Base-by-base conservation (phyloP, 2,113 vertebrate species). In the Naja naja region DNA sequence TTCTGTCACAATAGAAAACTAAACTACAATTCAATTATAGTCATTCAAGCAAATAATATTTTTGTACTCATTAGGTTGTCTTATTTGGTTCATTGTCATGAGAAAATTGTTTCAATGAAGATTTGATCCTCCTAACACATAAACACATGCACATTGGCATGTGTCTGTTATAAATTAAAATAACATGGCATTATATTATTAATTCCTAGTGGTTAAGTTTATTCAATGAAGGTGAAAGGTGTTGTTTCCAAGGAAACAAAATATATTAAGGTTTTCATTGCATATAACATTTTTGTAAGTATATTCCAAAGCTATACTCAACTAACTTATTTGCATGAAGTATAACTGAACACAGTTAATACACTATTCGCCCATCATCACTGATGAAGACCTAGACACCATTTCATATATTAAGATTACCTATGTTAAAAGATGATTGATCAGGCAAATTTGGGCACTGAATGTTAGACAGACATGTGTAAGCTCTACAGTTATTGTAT, bases 201-300 rank as follows among this genome's bases (percentile, higher is more conserved):
- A 95, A 94, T 97, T 97, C 93, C 95, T 94, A 93, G 95, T 96
- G 91, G 95, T 96, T 81, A 91, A 95, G 94, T 94, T 94, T 95
- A 95, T 95, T 95, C 3, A 54, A 47, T 45, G 94, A 93, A 97
- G 97, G 97, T 97, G 97, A 97, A 96, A 96, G 94, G 96, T 96
- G 97, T 97, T 98, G 98, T 98, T 98, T 97, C 98, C 98, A 98
- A 97, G 98, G 98, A 98, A 97, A 98, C 98, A 96, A 97, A 97
- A 22, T 81, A 96, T 94, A 93, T 95, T 49, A 89, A 93, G 1
- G 96, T 97, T 96, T 91, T 89, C 91, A 87, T 95, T 43, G 96
- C 94, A 87, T 91, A 95, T 94, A 90, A 90, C 52, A 86, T 93
- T 92, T 97, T 96, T 94, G 93, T 93, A 90, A 94, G 95, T 96